phyloP scores from a whole-genome alignment of 2,888 invertebrate species.

The Lycophotia porphyrea region DNA sequence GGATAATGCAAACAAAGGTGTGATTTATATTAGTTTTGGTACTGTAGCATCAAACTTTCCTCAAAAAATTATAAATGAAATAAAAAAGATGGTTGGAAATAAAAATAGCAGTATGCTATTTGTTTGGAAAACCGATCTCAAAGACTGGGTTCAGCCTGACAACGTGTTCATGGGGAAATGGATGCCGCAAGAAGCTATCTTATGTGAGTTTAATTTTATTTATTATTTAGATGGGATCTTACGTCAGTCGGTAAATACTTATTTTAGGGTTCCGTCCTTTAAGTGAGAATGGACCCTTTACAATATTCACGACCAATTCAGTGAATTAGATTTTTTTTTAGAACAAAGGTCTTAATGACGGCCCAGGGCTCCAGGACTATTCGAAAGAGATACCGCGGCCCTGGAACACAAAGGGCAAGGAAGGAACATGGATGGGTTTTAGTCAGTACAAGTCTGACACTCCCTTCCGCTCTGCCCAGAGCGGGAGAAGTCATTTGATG shows the following conservation, averaged over 20 bases:
- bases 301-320: neutral
- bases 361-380: too few relatives aligned
- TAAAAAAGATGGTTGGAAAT: slow-evolving; percentile 80
- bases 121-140: slow-evolving; percentile 93
- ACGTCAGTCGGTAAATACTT: neutral
- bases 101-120: slow-evolving; percentile 88
- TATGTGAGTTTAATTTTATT: slow-evolving; percentile 87
- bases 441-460: too few relatives aligned
- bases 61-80: slow-evolving; percentile 86
- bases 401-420: too few relatives aligned
- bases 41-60: slow-evolving; percentile 92
- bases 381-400: too few relatives aligned
- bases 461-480: too few relatives aligned
- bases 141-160: slow-evolving; percentile 89
- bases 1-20: slow-evolving; percentile 91
- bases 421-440: too few relatives aligned
- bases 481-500: too few relatives aligned
- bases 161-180: slow-evolving; percentile 92
- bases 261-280: neutral
- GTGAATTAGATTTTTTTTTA: neutral
- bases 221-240: neutral
- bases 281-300: neutral
- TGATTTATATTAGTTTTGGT: slow-evolving; percentile 93
- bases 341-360: neutral
- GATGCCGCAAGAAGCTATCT: slow-evolving; percentile 93